These are phyloP conservation scores for Chrysaora quinquecirrha DNA, from an alignment of 30 jellyfish, hydroid and myxozoan species.

Conservation along the genomic window DNA sequence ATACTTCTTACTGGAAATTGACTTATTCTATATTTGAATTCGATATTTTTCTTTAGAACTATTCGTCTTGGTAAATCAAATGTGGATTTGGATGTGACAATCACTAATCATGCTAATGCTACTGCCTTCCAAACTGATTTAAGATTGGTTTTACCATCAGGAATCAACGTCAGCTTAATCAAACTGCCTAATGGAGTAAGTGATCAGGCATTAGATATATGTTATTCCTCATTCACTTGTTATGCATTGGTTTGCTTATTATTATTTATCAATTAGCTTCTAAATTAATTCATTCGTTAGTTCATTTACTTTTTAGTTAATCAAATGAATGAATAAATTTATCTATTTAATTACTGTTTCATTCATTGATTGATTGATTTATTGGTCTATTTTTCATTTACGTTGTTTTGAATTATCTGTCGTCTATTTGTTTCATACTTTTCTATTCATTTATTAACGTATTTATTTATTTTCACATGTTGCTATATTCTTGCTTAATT, in stretches of 20 bases:
- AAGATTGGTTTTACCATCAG: conserved; percentile 48
- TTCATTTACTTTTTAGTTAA: too few species aligned
- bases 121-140: conserved; percentile 84
- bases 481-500: neutral
- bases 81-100: conserved; percentile 38
- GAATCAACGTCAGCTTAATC: conserved; percentile 52
- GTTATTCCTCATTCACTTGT: neutral
- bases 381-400: too few species aligned
- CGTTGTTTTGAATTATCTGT: too few species aligned
- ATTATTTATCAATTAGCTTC: too few species aligned
- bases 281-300: too few species aligned
- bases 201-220: neutral
- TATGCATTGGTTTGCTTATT: neutral
- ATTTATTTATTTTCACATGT: neutral
- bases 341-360: too few species aligned
- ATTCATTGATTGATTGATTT: too few species aligned
- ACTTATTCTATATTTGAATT: too few species aligned
- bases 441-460: too few species aligned
- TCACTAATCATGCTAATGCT: conserved; percentile 59
- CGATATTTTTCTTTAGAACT: conserved; percentile 55
- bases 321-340: too few species aligned
- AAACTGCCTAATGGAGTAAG: conserved; percentile 48
- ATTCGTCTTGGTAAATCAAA: conserved; percentile 73
- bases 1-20: too few species aligned
- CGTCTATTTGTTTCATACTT: too few species aligned